These are phyloP conservation scores for Indicator indicator DNA, from an alignment of 2,113 vertebrate species.

Conservation along the genomic window DNA sequence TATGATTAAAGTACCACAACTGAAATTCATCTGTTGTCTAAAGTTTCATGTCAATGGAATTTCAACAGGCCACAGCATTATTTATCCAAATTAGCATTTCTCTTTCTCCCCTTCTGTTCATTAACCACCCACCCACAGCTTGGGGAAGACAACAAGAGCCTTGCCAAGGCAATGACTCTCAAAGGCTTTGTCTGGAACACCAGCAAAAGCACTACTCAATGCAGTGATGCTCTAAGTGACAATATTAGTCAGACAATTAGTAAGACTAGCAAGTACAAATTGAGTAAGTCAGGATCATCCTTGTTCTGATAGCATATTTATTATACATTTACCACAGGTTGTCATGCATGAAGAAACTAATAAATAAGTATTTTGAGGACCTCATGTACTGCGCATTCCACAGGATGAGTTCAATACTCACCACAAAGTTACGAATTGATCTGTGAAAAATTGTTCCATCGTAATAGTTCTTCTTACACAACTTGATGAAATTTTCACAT, in stretches of 20 bases:
- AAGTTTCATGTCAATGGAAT: constrained; percentile 8
- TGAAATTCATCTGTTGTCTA: background rate
- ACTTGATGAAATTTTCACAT: constrained; percentile 92
- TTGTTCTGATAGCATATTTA: background rate
- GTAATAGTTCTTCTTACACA: constrained; percentile 94
- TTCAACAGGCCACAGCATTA: constrained; percentile 8
- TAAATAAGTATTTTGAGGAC: background rate
- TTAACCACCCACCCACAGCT: constrained; percentile 1
- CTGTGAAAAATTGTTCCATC: constrained; percentile 92
- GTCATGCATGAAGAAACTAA: background rate
- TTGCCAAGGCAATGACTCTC: constrained; percentile 8
- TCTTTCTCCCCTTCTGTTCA: background rate
- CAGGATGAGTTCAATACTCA: constrained; percentile 56
- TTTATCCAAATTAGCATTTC: background rate
- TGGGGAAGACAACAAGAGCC: background rate
- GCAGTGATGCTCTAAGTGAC: background rate
- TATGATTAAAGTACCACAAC: background rate
- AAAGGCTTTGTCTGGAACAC: background rate
- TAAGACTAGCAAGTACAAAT: background rate
- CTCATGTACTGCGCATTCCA: background rate
- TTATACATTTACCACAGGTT: background rate
- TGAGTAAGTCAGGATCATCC: background rate
- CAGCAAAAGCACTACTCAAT: background rate
- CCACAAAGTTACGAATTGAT: constrained; percentile 97
- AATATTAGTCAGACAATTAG: background rate